These are phyloP conservation scores for Drosophila mayri DNA, from an alignment of 1,140 invertebrate species.

Conservation along the genomic window DNA sequence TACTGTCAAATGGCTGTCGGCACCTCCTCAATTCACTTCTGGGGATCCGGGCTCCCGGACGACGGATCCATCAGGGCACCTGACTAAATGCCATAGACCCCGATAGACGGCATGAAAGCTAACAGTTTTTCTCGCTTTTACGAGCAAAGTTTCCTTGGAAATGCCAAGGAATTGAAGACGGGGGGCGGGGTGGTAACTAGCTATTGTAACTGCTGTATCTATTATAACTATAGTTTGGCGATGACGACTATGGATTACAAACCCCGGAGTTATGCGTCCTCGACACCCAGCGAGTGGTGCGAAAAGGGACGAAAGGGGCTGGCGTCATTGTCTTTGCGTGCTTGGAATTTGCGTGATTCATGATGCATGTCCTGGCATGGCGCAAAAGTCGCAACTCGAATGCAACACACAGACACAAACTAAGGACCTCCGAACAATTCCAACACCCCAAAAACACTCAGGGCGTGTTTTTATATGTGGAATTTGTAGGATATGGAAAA, in stretches of 20 bases:
- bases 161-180: slow-evolving; percentile 47
- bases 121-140: slow-evolving; percentile 62
- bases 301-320: slow-evolving; percentile 38
- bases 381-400: slow-evolving; percentile 50
- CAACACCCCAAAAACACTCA: slow-evolving; percentile 27
- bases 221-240: slow-evolving; percentile 54
- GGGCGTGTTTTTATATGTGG: slow-evolving; percentile 19
- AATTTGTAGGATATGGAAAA: not conserved
- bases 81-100: slow-evolving; percentile 46
- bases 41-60: slow-evolving; percentile 16
- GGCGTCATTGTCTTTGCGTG: slow-evolving; percentile 78
- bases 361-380: slow-evolving; percentile 54
- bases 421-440: not conserved
- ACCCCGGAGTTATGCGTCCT: slow-evolving; percentile 52
- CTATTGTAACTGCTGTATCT: slow-evolving; percentile 40
- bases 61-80: slow-evolving; percentile 34
- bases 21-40: slow-evolving; percentile 37
- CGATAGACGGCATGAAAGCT: slow-evolving; percentile 24
- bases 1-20: slow-evolving; percentile 56
- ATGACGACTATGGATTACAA: slow-evolving; percentile 53
- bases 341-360: slow-evolving; percentile 71
- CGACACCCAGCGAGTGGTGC: slow-evolving; percentile 53
- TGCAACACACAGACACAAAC: slow-evolving; percentile 37
- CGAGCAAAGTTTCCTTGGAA: slow-evolving; percentile 77
- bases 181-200: not conserved